Conservation (phyloP, 2,888 invertebrate genomes). For the Chaetogeoica ovagalla region DNA sequence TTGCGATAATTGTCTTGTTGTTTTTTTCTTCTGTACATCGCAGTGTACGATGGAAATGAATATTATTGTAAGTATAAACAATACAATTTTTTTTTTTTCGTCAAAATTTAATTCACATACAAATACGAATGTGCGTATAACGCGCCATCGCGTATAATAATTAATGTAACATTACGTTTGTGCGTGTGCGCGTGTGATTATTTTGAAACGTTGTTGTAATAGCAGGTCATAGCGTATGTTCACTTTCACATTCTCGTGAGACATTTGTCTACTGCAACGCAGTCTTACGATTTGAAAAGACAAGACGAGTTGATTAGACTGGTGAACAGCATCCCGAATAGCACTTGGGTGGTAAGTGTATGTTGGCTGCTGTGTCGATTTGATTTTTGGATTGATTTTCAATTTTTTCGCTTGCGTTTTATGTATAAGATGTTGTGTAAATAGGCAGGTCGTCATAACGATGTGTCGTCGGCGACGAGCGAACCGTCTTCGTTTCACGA, state of each 20-base stretch:
- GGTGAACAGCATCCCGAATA: slow-evolving; percentile 11
- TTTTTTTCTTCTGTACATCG: no score
- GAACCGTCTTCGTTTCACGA: no score
- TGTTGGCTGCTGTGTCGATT: no score
- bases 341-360: slow-evolving; percentile 10
- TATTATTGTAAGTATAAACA: no score
- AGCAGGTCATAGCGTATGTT: not conserved
- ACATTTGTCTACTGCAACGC: not conserved
- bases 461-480: not conserved
- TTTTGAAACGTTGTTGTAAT: not conserved
- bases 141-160: no score
- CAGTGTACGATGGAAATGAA: no score
- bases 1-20: no score
- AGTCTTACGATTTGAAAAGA: not conserved
- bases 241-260: not conserved
- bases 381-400: not conserved
- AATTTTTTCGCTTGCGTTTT: not conserved
- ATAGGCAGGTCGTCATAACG: not conserved
- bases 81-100: no score
- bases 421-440: not conserved
- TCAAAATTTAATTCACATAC: no score
- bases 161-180: not conserved
- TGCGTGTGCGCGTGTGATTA: not conserved
- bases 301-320: slow-evolving; percentile 1
- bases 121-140: no score